Percentiles rank a stretch among this genome's conserved stretches.
Evolutionary conservation across 2,113 vertebrate species (phyloP).

Genomic region (Triplophysa tibetana): DNA sequence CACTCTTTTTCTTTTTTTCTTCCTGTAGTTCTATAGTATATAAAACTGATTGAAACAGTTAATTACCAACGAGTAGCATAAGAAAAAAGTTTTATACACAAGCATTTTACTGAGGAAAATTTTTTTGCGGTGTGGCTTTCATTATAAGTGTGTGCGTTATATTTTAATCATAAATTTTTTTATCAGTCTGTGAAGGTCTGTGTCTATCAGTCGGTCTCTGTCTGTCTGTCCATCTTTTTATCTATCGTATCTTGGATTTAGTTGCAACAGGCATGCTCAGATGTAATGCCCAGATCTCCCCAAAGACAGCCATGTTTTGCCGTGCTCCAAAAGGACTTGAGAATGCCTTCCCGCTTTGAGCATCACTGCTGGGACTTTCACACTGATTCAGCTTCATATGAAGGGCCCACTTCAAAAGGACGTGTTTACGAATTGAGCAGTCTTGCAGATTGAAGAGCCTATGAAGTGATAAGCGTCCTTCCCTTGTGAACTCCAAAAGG

Average conservation of each 20-base stretch:
- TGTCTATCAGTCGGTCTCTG: too few relatives aligned
- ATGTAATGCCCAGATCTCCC: constrained; percentile 31
- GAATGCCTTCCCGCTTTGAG: constrained; percentile 5
- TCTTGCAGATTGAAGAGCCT: constrained; percentile 34
- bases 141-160: too few relatives aligned
- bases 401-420: constrained; percentile 16
- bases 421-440: constrained; percentile 40
- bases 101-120: too few relatives aligned
- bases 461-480: constrained; percentile 29
- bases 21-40: too few relatives aligned
- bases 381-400: constrained; percentile 34
- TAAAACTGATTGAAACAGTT: too few relatives aligned
- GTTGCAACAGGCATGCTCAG: background rate
- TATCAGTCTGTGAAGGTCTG: too few relatives aligned
- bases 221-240: background rate
- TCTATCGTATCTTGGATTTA: background rate
- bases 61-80: too few relatives aligned
- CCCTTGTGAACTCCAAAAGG: constrained; percentile 34
- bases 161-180: too few relatives aligned
- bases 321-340: constrained; percentile 17
- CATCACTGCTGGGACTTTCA: constrained; percentile 9
- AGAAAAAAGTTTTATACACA: too few relatives aligned
- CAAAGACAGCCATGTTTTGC: constrained; percentile 1
- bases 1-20: too few relatives aligned
- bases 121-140: too few relatives aligned